Percentiles rank a stretch among this genome's conserved stretches.
These are phyloP conservation scores for Lepidotrigona ventralis DNA, from an alignment of 1,140 invertebrate species.

Conservation along the genomic window DNA sequence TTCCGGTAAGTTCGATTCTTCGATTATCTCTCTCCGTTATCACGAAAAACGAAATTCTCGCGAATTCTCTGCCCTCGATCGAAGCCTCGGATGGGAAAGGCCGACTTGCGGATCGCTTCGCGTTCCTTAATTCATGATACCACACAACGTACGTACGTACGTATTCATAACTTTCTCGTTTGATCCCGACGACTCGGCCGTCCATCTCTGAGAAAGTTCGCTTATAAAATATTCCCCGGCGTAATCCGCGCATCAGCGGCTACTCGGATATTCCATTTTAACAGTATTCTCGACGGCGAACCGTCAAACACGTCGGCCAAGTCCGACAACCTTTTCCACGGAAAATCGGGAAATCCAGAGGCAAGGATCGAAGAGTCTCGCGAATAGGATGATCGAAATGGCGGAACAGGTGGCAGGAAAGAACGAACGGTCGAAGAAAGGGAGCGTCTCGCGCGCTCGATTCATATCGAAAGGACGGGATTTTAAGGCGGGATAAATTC, in stretches of 20 bases:
- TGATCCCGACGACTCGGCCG: background rate
- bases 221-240: background rate
- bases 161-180: constrained; percentile 1
- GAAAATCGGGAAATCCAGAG: too few relatives aligned
- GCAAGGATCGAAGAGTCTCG: background rate
- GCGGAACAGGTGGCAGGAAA: background rate
- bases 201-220: background rate
- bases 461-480: constrained; percentile 42
- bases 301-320: background rate
- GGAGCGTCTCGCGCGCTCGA: background rate
- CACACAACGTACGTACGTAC: too few relatives aligned
- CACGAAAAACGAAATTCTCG: background rate
- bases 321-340: background rate
- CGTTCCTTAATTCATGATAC: too few relatives aligned
- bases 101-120: too few relatives aligned
- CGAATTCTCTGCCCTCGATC: background rate
- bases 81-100: too few relatives aligned
- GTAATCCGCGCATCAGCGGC: background rate
- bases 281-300: background rate
- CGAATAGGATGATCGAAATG: background rate
- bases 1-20: constrained; percentile 71
- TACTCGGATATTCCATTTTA: background rate
- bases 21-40: background rate
- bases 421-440: constrained; percentile 18
- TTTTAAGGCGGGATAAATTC: constrained; percentile 48